Conservation (phyloP, 1,140 invertebrate species). For the Ericerus pela region DNA sequence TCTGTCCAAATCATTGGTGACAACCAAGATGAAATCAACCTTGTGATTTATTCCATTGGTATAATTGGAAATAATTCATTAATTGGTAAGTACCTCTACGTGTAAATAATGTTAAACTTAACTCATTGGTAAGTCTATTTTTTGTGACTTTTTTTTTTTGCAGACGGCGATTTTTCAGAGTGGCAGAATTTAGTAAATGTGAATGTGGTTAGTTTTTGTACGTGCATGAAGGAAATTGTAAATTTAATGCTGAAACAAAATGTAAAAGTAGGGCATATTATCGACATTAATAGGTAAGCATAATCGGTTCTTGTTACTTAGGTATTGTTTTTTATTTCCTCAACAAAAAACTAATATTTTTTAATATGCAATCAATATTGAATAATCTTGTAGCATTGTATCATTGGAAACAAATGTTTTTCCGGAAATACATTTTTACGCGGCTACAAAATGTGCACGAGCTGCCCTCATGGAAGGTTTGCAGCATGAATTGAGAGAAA, state of each 20-base stretch:
- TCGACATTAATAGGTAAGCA: not conserved
- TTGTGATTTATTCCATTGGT: not conserved
- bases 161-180: not conserved
- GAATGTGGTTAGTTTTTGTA: not conserved
- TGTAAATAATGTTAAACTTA: not conserved
- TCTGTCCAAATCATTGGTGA: not conserved
- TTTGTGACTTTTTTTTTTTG: not conserved
- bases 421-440: not conserved
- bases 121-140: not conserved
- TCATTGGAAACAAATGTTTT: not conserved
- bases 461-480: not conserved
- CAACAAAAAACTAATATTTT: too few relatives aligned
- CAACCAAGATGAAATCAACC: not conserved
- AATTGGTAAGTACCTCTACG: not conserved
- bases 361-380: not conserved
- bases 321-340: too few relatives aligned
- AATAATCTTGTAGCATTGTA: not conserved
- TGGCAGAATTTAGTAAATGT: not conserved
- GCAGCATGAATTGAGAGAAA: not conserved
- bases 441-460: not conserved
- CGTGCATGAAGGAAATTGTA: not conserved
- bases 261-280: not conserved
- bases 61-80: slow-evolving; percentile 2
- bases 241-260: slow-evolving; percentile 7
- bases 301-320: not conserved